Evolutionary conservation across 2,113 vertebrate species (phyloP).

Genomic region (Nestor notabilis): DNA sequence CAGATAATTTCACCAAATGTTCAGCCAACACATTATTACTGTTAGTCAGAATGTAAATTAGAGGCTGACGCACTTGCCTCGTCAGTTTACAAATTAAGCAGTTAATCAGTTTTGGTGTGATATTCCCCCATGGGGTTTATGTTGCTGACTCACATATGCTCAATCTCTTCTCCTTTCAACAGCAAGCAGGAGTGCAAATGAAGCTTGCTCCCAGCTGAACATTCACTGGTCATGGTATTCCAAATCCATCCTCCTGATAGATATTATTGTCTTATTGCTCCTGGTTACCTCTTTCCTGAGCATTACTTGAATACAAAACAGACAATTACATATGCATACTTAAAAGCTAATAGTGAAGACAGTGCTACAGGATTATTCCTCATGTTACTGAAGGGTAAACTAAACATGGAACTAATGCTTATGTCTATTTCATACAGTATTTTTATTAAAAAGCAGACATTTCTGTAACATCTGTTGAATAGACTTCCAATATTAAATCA

Average conservation of each 20-base stretch:
- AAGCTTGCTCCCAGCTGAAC: constrained; percentile 31
- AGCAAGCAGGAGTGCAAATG: constrained; percentile 29
- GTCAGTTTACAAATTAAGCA: constrained; percentile 39
- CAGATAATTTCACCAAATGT: constrained; percentile 37
- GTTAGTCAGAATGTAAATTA: constrained; percentile 55
- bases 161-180: constrained; percentile 26
- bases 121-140: neutral
- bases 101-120: constrained; percentile 43
- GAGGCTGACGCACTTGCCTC: constrained; percentile 34
- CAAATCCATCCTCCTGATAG: constrained; percentile 34
- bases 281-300: constrained; percentile 33
- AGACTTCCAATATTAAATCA: neutral
- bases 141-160: constrained; percentile 51
- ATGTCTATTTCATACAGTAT: neutral
- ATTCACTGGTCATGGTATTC: constrained; percentile 7
- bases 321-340: constrained; percentile 37
- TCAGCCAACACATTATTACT: constrained; percentile 41
- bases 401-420: neutral
- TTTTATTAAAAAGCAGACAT: neutral
- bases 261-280: constrained; percentile 36
- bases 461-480: neutral
- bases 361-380: neutral
- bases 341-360: constrained; percentile 1
- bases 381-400: neutral
- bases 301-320: constrained; percentile 39